Evolutionary conservation across 2,888 invertebrate genomes (phyloP), one percentile per base, ranked within the genome.

Genomic region (Pyrrhosoma nymphula): DNA sequence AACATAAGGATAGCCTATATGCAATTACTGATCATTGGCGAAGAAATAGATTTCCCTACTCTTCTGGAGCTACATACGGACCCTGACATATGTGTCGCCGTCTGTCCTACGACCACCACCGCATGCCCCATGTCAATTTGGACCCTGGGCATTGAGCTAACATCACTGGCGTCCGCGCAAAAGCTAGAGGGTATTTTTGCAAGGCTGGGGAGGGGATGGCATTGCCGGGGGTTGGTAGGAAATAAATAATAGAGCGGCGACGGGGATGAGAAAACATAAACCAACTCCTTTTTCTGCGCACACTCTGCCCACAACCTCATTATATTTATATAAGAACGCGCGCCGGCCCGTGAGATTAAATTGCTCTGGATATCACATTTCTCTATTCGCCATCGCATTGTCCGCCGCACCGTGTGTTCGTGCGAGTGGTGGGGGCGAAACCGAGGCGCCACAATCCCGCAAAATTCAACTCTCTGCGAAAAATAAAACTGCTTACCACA

Each of bases 241-340:
- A 89, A 89, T 26, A 89, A 55, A 56, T 47, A 55, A 55, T 4
- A 14, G 89, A 89, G 39, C 39, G 47, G 18, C 55, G 47, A 23
- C 60, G 60, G 55, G 89, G 47, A 47, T 47, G 89, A 47, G 23
- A n/a, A 56, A 55, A 89, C 55, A 55, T 89, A 89, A 56, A 89
- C 47, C 89, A 23, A 89, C 89, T 89, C 35, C 89, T 20, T 14
- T 35, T n/a, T 6, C n/a, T 89, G 35, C 35, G 16, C 91, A 35
- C 91, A 39, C 91, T 91, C 91, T 56, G 63, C 56, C 91, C 91
- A 82, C 82, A 63, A 69, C 91, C 91, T 91, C 91, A 91, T 91
- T 91, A 91, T 91, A 91, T 91, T 91, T 91, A 60, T 60, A 60
- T 60, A n/a, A 55, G 89, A 89, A 60, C 60, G 30, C 30, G 35